Conservation (phyloP, 1,140 invertebrate species). For the Aphis craccivora region DNA sequence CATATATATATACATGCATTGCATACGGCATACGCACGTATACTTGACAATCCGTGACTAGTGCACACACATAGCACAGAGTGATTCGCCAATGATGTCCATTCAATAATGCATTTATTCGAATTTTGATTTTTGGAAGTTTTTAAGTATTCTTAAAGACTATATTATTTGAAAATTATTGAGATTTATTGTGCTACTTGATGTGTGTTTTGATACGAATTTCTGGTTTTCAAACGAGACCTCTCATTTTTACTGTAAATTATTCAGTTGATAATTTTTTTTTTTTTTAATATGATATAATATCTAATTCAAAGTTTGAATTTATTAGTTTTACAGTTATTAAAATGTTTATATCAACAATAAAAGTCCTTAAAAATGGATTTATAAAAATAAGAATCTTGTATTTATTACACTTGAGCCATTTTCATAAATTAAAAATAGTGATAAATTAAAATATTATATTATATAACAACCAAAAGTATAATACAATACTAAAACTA, state of each 20-base stretch:
- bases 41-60: not conserved
- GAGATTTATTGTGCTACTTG: not conserved
- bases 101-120: not conserved
- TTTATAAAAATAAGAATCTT: too few relatives aligned
- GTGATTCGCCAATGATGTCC: too few relatives aligned
- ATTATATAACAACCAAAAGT: too few relatives aligned
- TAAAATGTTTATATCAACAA: not conserved
- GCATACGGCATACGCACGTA: not conserved
- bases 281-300: too few relatives aligned
- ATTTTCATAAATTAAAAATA: not conserved
- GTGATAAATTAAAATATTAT: not conserved
- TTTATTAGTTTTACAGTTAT: not conserved
- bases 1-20: not conserved
- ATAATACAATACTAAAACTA: too few relatives aligned
- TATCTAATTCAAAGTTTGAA: too few relatives aligned
- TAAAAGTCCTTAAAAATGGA: not conserved
- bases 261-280: not conserved
- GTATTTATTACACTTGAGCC: too few relatives aligned
- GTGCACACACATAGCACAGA: not conserved
- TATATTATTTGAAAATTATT: not conserved
- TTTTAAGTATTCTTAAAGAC: not conserved
- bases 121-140: too few relatives aligned
- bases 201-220: not conserved
- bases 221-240: not conserved
- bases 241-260: not conserved